These are phyloP conservation scores for Hypocryptadius cinnamomeus DNA, from an alignment of 2,113 vertebrate genomes.

Conservation along the genomic window DNA sequence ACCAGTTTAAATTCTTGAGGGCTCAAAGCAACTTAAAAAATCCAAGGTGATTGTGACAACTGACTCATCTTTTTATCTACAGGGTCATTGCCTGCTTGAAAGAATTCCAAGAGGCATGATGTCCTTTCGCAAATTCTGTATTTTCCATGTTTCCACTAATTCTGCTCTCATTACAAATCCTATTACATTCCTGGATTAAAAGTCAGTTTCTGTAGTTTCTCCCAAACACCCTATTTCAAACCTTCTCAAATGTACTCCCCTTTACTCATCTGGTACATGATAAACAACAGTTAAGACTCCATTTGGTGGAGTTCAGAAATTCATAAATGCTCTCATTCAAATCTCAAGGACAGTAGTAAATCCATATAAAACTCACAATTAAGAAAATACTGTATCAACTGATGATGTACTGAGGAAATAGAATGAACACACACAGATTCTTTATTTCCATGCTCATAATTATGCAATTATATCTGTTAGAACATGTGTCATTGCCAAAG, in stretches of 20 bases:
- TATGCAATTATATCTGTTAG: not conserved
- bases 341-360: not conserved
- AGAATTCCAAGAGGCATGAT: not conserved
- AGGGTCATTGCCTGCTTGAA: not conserved
- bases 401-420: not conserved
- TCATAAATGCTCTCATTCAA: not conserved
- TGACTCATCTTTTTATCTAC: not conserved
- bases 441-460: not conserved
- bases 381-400: not conserved
- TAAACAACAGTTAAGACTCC: not conserved
- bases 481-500: not conserved
- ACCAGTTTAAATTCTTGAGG: not conserved
- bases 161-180: not conserved
- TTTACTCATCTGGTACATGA: not conserved
- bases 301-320: not conserved
- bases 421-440: not conserved
- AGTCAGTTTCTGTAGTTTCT: not conserved
- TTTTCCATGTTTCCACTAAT: not conserved
- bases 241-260: not conserved
- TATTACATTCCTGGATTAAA: not conserved
- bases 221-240: not conserved
- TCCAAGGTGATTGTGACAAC: not conserved
- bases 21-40: not conserved
- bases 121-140: not conserved
- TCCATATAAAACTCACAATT: not conserved